phyloP scores from a whole-genome alignment of 2,888 invertebrate genomes.

The Sepioteuthis lessoniana region DNA sequence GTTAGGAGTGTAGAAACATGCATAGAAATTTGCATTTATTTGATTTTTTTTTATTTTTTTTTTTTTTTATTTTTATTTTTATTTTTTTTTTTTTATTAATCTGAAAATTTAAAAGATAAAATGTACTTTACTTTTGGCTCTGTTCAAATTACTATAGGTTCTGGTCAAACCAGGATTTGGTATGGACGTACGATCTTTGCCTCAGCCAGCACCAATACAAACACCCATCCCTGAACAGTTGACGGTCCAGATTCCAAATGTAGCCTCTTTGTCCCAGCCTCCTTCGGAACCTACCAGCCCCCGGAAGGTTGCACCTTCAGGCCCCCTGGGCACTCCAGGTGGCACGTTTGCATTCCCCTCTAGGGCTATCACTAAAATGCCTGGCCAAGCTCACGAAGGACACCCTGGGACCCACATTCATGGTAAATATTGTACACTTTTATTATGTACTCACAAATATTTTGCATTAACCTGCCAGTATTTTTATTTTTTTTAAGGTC shows the following conservation, averaged over 20 bases:
- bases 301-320: conserved; percentile 49
- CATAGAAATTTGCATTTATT: too few relatives aligned
- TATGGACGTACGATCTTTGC: conserved; percentile 66
- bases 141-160: conserved; percentile 60
- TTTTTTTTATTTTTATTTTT: too few relatives aligned
- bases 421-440: background rate
- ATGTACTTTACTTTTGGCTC: background rate
- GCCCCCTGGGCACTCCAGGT: background rate
- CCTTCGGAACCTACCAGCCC: conserved; percentile 67
- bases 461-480: background rate
- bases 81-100: too few relatives aligned
- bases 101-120: too few relatives aligned
- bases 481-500: too few relatives aligned
- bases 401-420: background rate
- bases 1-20: too few relatives aligned
- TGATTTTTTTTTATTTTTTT: too few relatives aligned
- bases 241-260: conserved; percentile 62
- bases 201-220: conserved; percentile 51
- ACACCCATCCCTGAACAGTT: conserved; percentile 56
- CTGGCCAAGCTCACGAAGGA: conserved; percentile 10
- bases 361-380: conserved; percentile 24
- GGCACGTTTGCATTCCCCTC: conserved; percentile 43
- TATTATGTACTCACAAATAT: background rate
- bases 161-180: conserved; percentile 74
- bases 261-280: conserved; percentile 53